Evolutionary conservation across 2,888 invertebrate species (phyloP), one percentile per base, ranked within the genome.

Genomic region (Cantharis flavilabris): DNA sequence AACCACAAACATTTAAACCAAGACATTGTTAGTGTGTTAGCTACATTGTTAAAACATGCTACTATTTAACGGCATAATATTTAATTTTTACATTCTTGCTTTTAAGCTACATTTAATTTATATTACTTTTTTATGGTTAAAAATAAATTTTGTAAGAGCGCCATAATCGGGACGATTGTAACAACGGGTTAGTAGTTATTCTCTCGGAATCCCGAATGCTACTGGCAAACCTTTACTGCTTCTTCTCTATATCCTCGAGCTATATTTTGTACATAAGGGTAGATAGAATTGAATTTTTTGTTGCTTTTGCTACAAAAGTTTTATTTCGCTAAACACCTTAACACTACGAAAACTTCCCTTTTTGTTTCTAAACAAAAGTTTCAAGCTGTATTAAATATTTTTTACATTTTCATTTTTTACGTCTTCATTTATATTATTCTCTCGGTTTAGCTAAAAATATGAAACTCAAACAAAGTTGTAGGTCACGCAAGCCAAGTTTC

Each of bases 1-100:
- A 82, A 82, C 75, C 83, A 83, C 63, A 85, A 79, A 76, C 85
- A 85, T 75, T 81, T 83, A 62, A 85, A 80, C 84, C 84, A 85
- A 71, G 84, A 82, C 85, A 85, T 84, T 69, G 71, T 65, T 65
- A 65, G 65, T 11, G 11, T 13, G 23, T 65, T 65, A 65, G 65
- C 23, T 65, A 65, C 65, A 65, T 64, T 16, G 18, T 65, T 23
- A 65, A 13, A 13, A 20, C 65, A 65, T 23, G 23, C 26, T 26
- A 26, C 65, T 9, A 65, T 65, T 33, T 33, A 33, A 33, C 33
- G 13, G 13, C 4, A 13, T 13, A 5, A 13, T 33, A 33, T n/a
- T 65, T 18, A n/a, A 65, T 65, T 9, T 65, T 65, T 65, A 65
- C n/a, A 65, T 65, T 65, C 11, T 65, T 65, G 65, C 10, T 16